Evolutionary conservation across 2,888 invertebrate genomes (phyloP).

Genomic region (Stramonita haemastoma): DNA sequence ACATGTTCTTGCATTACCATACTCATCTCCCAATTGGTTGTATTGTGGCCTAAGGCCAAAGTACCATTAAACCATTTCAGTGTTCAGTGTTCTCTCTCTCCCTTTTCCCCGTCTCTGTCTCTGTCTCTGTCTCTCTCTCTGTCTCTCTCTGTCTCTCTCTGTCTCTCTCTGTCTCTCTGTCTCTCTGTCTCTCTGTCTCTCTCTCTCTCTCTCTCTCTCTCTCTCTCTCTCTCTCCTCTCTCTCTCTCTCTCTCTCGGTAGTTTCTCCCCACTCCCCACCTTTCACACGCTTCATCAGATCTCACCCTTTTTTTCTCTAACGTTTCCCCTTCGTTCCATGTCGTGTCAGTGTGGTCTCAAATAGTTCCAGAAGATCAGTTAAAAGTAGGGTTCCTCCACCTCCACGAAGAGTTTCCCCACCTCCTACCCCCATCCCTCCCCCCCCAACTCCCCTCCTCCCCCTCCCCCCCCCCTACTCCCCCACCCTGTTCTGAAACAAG

Average conservation of each 20-base stretch:
- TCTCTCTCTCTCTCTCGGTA: background rate
- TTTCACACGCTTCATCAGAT: background rate
- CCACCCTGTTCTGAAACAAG: background rate
- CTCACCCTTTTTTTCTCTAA: background rate
- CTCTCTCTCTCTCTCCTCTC: background rate
- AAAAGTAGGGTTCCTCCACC: background rate
- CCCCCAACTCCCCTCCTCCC: background rate
- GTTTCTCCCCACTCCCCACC: background rate
- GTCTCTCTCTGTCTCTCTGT: no score
- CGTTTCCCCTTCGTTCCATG: background rate
- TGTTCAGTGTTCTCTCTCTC: no score
- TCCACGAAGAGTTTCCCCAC: background rate
- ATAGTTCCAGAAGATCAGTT: background rate
- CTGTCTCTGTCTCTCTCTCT: no score
- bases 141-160: no score
- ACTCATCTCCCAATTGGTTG: no score
- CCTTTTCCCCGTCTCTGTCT: no score
- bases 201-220: background rate
- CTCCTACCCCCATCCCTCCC: background rate
- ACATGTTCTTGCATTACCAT: no score
- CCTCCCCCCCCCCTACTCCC: no score
- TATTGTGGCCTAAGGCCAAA: no score
- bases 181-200: no score
- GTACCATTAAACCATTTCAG: no score
- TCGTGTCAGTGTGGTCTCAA: background rate